phyloP scores from a whole-genome alignment of 2,797 vertebrate genomes.

The Oryzias dopingdopingensis region DNA sequence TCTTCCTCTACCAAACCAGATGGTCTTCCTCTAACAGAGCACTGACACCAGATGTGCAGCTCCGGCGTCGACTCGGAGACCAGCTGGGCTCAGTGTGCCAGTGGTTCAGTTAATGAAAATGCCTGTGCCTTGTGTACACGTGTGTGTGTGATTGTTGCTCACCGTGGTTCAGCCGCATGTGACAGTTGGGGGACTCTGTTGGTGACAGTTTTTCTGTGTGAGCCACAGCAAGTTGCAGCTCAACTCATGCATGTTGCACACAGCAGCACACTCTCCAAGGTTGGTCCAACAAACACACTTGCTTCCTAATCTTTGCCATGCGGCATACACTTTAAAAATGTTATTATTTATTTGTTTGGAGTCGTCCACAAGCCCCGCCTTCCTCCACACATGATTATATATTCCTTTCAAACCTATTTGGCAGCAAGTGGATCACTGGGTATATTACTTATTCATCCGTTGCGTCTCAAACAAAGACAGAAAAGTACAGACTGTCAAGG shows the following conservation, averaged over 20 bases:
- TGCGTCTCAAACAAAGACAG: conserved; percentile 64
- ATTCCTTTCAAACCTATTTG: conserved; percentile 72
- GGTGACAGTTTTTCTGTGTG: conserved; percentile 58
- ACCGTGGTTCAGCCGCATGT: conserved; percentile 76
- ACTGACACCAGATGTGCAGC: conserved; percentile 80
- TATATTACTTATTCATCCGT: conserved; percentile 72
- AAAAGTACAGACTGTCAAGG: conserved; percentile 43
- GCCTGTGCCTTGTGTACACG: conserved; percentile 47
- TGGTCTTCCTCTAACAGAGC: conserved; percentile 75
- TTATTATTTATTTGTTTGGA: conserved; percentile 29
- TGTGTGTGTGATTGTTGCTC: conserved; percentile 47
- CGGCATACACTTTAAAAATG: conserved; percentile 13
- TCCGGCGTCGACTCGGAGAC: conserved; percentile 74
- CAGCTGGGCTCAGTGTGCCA: conserved; percentile 79
- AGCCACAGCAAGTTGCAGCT: conserved; percentile 55
- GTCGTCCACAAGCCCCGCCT: conserved; percentile 48
- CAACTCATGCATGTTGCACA: conserved; percentile 59
- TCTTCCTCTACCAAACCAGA: conserved; percentile 64
- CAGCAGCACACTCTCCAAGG: conserved; percentile 63
- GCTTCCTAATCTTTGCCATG: conserved; percentile 39
- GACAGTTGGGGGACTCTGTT: conserved; percentile 74
- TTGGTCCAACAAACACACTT: conserved; percentile 53
- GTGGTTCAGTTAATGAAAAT: conserved; percentile 81
- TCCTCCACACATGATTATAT: conserved; percentile 60
- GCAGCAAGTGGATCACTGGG: conserved; percentile 61